These are phyloP conservation scores for Meles meles DNA, from an alignment of 2,113 vertebrate species.

Conservation along the genomic window DNA sequence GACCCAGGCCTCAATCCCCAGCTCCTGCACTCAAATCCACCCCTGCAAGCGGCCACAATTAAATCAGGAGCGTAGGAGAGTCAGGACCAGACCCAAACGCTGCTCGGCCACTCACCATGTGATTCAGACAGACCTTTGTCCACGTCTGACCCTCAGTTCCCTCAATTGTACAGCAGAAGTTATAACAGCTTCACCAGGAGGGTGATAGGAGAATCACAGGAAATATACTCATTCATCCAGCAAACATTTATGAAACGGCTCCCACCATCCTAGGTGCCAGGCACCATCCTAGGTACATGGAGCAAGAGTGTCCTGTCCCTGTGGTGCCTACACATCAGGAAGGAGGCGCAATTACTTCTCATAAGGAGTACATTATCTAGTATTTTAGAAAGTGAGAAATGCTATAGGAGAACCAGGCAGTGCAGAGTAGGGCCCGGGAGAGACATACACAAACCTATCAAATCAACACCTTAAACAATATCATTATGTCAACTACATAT, in stretches of 20 bases:
- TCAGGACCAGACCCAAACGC: neutral
- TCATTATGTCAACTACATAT: neutral
- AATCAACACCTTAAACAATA: neutral
- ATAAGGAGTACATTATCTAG: neutral
- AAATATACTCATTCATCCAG: neutral
- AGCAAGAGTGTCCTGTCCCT: neutral
- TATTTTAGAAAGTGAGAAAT: neutral
- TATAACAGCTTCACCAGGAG: neutral
- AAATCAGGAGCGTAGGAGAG: accelerated
- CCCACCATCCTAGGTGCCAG: neutral
- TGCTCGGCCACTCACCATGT: neutral
- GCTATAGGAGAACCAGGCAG: neutral
- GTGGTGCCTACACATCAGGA: neutral
- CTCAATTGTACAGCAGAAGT: neutral
- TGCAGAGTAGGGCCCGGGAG: too few species aligned
- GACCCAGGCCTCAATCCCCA: neutral
- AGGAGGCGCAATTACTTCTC: neutral
- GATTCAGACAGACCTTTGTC: neutral
- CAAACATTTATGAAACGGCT: neutral
- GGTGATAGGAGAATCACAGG: neutral
- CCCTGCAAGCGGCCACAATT: neutral
- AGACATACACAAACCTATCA: neutral
- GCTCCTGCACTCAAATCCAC: neutral
- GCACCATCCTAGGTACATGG: neutral
- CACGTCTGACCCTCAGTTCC: neutral